These are phyloP conservation scores for Cheiracanthium punctorium DNA, from an alignment of 2,888 invertebrate species.

Conservation along the genomic window DNA sequence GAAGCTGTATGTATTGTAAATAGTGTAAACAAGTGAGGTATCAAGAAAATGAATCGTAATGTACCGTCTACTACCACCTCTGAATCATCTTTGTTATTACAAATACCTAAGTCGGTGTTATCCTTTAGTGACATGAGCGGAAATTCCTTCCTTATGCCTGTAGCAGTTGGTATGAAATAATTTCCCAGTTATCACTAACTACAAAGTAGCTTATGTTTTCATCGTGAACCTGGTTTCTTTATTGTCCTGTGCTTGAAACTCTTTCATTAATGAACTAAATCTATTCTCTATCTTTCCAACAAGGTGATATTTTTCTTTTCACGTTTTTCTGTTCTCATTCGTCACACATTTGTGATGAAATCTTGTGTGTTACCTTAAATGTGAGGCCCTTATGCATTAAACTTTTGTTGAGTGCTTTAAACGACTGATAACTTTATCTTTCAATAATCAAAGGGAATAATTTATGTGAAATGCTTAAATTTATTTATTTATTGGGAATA, in stretches of 20 bases:
- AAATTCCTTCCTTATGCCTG: conserved; percentile 37
- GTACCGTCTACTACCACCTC: neutral
- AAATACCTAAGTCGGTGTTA: conserved; percentile 34
- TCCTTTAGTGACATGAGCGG: conserved; percentile 33
- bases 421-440: too few relatives aligned
- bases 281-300: neutral
- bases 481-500: too few relatives aligned
- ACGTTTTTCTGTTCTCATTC: too few relatives aligned
- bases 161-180: conserved; percentile 32
- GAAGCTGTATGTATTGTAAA: too few relatives aligned
- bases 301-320: too few relatives aligned
- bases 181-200: neutral
- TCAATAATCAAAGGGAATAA: too few relatives aligned
- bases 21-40: too few relatives aligned
- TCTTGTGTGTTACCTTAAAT: too few relatives aligned
- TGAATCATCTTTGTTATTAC: conserved; percentile 33
- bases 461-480: too few relatives aligned
- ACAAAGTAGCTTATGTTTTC: conserved; percentile 14
- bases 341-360: too few relatives aligned
- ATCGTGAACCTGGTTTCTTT: neutral
- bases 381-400: too few relatives aligned
- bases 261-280: neutral
- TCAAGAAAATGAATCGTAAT: neutral
- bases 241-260: neutral
- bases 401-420: too few relatives aligned